Conservation (phyloP, 2,113 vertebrate genomes). For the Cryptoleucopteryx plumbea region DNA sequence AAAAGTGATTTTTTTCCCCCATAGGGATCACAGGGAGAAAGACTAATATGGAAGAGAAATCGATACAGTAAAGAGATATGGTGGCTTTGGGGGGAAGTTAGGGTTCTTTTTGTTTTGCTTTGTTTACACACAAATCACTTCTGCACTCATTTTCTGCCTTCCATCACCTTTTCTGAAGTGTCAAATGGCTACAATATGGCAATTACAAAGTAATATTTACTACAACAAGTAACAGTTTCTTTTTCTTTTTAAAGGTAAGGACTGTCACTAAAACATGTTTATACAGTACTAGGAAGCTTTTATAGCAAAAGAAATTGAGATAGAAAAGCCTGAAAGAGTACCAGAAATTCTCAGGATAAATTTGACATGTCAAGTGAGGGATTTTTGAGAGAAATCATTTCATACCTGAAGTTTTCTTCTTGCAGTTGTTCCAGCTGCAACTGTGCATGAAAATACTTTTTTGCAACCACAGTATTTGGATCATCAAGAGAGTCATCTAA, state of each 20-base stretch:
- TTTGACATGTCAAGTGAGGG: not conserved
- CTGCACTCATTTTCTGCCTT: not conserved
- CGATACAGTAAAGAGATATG: not conserved
- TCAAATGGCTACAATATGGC: not conserved
- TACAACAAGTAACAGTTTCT: not conserved
- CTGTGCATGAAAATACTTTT: conserved; percentile 89
- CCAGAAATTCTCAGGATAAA: not conserved
- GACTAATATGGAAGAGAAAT: not conserved
- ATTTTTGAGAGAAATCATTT: not conserved
- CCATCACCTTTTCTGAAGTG: not conserved
- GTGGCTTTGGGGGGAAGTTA: rapidly evolving
- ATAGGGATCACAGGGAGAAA: not conserved
- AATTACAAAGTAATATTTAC: not conserved
- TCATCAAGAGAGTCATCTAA: conserved; percentile 89
- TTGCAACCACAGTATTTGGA: conserved; percentile 84
- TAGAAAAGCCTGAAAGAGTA: not conserved
- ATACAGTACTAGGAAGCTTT: not conserved
- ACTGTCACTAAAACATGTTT: not conserved
- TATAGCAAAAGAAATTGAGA: not conserved
- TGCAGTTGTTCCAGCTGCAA: conserved; percentile 89
- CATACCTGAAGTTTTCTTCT: conserved; percentile 95
- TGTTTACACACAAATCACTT: not conserved
- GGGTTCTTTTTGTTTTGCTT: not conserved
- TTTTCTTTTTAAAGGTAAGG: not conserved
- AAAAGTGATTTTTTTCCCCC: not conserved